A percentile compares a stretch with the other conserved stretches of the same genome.
Conservation (phyloP, 1,140 invertebrate species). For the Agraylea sexmaculata region DNA sequence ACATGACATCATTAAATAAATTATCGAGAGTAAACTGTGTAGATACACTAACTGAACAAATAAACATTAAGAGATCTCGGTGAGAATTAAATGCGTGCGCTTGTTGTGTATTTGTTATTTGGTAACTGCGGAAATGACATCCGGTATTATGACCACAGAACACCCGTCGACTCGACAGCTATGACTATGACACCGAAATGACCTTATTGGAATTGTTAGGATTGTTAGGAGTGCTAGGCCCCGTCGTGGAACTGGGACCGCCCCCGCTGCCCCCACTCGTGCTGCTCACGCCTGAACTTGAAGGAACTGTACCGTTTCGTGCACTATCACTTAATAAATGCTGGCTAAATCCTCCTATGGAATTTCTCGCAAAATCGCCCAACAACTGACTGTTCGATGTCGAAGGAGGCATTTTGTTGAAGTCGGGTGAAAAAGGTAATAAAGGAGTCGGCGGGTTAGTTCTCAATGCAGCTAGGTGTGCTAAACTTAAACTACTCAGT, state of each 20-base stretch:
- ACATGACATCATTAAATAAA: background rate
- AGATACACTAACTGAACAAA: constrained; percentile 8
- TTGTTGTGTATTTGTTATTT: background rate
- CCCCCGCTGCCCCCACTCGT: constrained; percentile 6
- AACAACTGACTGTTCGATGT: constrained; percentile 11
- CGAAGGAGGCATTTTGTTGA: constrained; percentile 12
- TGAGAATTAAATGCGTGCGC: background rate
- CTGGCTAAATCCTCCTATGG: constrained; percentile 16
- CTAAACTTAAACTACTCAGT: constrained; percentile 14
- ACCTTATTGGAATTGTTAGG: constrained; percentile 26
- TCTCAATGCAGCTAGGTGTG: constrained; percentile 13
- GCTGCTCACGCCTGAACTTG: constrained; percentile 11
- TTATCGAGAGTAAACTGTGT: constrained; percentile 9
- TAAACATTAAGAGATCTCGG: background rate
- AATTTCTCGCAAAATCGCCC: constrained; percentile 9
- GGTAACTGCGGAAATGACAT: background rate
- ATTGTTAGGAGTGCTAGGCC: constrained; percentile 15
- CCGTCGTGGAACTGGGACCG: constrained; percentile 26
- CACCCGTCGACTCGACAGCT: constrained; percentile 21
- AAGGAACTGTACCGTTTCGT: constrained; percentile 14
- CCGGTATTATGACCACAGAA: constrained; percentile 17
- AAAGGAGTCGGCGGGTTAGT: constrained; percentile 8
- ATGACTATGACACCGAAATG: constrained; percentile 38
- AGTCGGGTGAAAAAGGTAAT: constrained; percentile 15
- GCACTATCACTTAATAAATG: constrained; percentile 28